These are phyloP conservation scores for Pyrrhia umbra DNA, from an alignment of 2,888 invertebrate genomes.

Conservation along the genomic window DNA sequence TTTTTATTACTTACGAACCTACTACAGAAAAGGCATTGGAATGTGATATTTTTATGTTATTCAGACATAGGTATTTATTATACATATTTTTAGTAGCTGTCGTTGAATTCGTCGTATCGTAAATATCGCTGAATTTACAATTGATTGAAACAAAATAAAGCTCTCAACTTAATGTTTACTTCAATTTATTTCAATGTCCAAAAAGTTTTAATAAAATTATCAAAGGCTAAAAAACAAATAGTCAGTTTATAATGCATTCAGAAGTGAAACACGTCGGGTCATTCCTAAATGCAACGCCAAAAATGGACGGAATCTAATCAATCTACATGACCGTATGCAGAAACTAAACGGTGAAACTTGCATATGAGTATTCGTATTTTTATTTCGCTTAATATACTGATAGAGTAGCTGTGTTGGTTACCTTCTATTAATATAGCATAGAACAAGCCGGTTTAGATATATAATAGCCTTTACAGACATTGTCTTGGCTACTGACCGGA, in stretches of 20 bases:
- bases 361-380: background rate
- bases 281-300: constrained; percentile 19
- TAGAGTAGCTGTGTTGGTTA: background rate
- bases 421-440: background rate
- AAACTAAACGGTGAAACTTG: constrained; percentile 4
- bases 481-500: background rate
- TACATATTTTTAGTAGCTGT: background rate
- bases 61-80: background rate
- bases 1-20: constrained; percentile 60
- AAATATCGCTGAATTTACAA: too few species aligned
- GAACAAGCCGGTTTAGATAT: background rate
- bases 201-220: constrained; percentile 2
- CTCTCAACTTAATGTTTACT: too few species aligned
- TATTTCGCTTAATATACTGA: background rate
- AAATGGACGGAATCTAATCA: constrained; percentile 16
- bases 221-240: constrained; percentile 1
- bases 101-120: too few species aligned
- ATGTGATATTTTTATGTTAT: constrained; percentile 28
- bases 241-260: constrained; percentile 4
- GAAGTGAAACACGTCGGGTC: background rate
- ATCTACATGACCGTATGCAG: background rate
- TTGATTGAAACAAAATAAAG: too few species aligned
- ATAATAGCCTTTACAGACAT: background rate
- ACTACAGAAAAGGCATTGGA: constrained; percentile 35
- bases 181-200: background rate